phyloP scores from a whole-genome alignment of 2,888 invertebrate species.

The Sinelater perroti region DNA sequence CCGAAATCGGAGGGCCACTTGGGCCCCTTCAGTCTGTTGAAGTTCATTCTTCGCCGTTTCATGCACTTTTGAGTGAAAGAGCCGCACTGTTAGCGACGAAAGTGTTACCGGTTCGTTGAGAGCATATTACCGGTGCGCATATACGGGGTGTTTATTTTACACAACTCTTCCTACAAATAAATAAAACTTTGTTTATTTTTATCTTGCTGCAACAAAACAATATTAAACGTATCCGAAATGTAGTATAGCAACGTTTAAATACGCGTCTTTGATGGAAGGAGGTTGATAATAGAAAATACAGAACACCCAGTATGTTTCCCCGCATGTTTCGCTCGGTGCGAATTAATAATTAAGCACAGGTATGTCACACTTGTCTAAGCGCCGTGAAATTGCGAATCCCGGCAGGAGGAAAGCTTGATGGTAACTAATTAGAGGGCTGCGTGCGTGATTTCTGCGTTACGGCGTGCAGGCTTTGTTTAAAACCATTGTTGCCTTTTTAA shows the following conservation, averaged over 20 bases:
- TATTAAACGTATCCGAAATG: not conserved
- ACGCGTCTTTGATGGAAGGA: too few relatives aligned
- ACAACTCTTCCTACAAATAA: not conserved
- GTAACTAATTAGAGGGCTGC: not conserved
- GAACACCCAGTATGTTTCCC: not conserved
- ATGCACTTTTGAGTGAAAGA: not conserved
- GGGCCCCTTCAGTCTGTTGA: slow-evolving; percentile 2
- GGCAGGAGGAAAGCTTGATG: too few relatives aligned
- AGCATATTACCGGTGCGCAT: not conserved
- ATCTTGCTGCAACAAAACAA: not conserved
- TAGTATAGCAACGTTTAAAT: not conserved
- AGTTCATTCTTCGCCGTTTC: not conserved
- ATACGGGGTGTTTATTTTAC: slow-evolving; percentile 8
- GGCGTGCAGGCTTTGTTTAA: too few relatives aligned
- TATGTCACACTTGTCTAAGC: slow-evolving; percentile 21
- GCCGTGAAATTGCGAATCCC: slow-evolving; percentile 18
- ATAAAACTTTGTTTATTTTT: not conserved
- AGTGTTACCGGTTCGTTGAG: slow-evolving; percentile 5
- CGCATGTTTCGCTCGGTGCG: not conserved
- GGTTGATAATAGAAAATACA: too few relatives aligned
- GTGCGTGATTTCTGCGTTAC: slow-evolving; percentile 5
- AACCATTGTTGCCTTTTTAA: too few relatives aligned
- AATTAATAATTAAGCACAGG: slow-evolving; percentile 18
- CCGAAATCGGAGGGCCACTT: slow-evolving; percentile 49
- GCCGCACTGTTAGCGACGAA: slow-evolving; percentile 1